Evolutionary conservation across 1,140 invertebrate genomes (phyloP).

Genomic region (Spodoptera frugiperda): DNA sequence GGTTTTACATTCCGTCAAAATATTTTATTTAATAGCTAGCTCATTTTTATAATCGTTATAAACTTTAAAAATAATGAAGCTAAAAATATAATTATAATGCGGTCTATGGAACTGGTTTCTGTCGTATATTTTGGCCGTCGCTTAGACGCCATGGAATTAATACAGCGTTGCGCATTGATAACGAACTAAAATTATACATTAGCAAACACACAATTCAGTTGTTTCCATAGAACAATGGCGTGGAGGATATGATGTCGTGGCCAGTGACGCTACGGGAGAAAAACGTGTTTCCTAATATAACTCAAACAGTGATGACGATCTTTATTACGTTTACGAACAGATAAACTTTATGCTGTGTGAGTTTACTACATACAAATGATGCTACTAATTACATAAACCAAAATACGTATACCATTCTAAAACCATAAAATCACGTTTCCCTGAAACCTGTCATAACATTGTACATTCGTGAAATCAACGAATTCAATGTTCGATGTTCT

Average conservation of each 20-base stretch:
- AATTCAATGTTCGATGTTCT: conserved; percentile 10
- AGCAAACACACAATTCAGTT: not conserved
- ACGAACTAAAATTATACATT: not conserved
- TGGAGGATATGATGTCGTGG: conserved; percentile 7
- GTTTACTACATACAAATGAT: conserved; percentile 10
- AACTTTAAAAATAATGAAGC: no score
- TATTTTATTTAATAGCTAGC: no score
- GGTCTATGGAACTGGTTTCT: no score
- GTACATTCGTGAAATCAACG: conserved; percentile 14
- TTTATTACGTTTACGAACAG: conserved; percentile 23
- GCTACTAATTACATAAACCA: not conserved
- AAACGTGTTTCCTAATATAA: conserved; percentile 35
- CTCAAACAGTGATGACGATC: conserved; percentile 25
- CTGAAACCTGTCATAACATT: conserved; percentile 33
- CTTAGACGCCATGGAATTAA: not conserved
- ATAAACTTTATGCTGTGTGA: conserved; percentile 9
- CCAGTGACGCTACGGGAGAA: conserved; percentile 17
- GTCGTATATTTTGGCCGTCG: no score
- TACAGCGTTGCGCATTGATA: not conserved
- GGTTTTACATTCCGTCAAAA: no score
- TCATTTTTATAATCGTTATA: no score
- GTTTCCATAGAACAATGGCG: conserved; percentile 4
- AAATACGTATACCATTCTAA: not conserved
- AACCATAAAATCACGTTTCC: conserved; percentile 37
- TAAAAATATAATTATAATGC: no score